Conservation (phyloP, 2,888 invertebrate genomes). For the Selenia dentaria region DNA sequence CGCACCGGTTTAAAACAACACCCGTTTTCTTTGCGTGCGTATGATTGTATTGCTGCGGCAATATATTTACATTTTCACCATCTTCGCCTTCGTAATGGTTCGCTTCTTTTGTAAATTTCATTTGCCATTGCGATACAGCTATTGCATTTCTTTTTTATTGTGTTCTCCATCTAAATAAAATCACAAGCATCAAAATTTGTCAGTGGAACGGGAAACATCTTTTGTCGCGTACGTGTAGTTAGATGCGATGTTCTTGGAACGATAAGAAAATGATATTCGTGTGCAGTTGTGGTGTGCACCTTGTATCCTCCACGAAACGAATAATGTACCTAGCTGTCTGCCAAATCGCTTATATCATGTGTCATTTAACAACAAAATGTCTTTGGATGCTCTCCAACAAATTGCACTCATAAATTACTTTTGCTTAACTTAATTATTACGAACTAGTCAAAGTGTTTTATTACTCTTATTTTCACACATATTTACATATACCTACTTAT, state of each 20-base stretch:
- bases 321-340: constrained; percentile 42
- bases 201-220: too few relatives aligned
- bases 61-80: constrained; percentile 83
- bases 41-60: constrained; percentile 76
- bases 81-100: constrained; percentile 76
- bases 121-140: constrained; percentile 34
- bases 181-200: too few relatives aligned
- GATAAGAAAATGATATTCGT: constrained; percentile 47
- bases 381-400: constrained; percentile 52
- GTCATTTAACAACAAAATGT: constrained; percentile 52
- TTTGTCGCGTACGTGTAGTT: neutral
- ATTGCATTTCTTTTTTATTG: constrained; percentile 18
- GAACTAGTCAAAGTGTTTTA: constrained; percentile 15
- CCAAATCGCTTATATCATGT: constrained; percentile 54
- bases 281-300: constrained; percentile 31
- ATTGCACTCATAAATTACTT: constrained; percentile 48
- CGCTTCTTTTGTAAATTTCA: constrained; percentile 60
- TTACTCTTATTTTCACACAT: constrained; percentile 3
- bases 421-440: constrained; percentile 44
- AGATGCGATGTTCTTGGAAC: constrained; percentile 25
- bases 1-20: constrained; percentile 58
- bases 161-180: neutral
- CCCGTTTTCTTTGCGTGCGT: constrained; percentile 76
- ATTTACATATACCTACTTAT: too few relatives aligned
- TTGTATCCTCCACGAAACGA: constrained; percentile 41